These are phyloP conservation scores for Heliconius hermathena DNA, from an alignment of 1,140 invertebrate genomes.

Conservation along the genomic window DNA sequence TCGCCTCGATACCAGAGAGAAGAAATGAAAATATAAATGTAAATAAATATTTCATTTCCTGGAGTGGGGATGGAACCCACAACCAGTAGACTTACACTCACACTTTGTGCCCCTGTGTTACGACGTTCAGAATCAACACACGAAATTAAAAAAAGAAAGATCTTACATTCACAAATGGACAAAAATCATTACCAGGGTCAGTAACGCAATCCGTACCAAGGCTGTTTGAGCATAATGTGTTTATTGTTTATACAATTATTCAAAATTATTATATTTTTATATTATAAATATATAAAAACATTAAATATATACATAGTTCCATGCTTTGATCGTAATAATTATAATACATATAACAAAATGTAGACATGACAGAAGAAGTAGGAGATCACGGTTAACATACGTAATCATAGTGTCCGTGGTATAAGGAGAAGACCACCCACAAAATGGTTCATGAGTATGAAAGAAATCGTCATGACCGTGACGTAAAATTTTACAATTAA, in stretches of 20 bases:
- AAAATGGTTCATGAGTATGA: not conserved
- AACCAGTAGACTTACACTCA: no score
- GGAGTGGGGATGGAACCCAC: no score
- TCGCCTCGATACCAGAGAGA: no score
- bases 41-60: no score
- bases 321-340: no score
- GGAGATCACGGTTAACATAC: not conserved
- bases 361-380: not conserved
- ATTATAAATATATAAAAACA: no score
- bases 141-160: no score
- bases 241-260: not conserved
- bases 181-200: constrained; percentile 1
- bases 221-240: not conserved
- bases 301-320: no score
- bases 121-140: no score
- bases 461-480: not conserved
- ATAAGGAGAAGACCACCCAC: not conserved
- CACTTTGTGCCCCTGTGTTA: no score
- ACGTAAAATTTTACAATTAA: not conserved
- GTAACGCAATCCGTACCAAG: not conserved
- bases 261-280: not conserved
- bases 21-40: no score
- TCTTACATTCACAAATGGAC: no score
- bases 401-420: not conserved
- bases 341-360: not conserved